phyloP scores from a whole-genome alignment of 2,797 vertebrate species.

The Macroramphosus scolopax region DNA sequence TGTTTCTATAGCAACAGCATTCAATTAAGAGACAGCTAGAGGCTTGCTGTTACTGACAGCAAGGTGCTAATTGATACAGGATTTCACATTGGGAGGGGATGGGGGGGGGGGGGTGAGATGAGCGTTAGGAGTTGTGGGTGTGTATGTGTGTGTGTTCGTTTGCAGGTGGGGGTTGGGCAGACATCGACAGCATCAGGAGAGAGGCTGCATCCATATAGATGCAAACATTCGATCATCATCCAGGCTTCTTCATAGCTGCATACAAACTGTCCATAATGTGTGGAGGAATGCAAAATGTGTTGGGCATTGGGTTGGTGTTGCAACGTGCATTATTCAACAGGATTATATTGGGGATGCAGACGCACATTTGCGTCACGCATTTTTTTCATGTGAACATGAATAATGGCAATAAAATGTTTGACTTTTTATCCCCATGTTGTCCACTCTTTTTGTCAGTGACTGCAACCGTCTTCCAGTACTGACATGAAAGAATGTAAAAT shows the following conservation, averaged over 20 bases:
- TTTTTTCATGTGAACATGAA: neutral
- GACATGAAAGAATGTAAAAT: conserved; percentile 4
- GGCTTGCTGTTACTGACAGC: conserved; percentile 48
- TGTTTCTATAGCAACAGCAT: conserved; percentile 70
- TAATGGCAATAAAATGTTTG: too few relatives aligned
- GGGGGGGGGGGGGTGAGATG: conserved; percentile 29
- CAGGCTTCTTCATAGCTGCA: neutral
- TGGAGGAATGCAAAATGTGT: neutral
- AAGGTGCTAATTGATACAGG: conserved; percentile 73
- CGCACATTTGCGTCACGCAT: neutral
- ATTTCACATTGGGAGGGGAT: conserved; percentile 44
- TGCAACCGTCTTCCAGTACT: conserved; percentile 15
- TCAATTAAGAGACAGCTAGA: conserved; percentile 55
- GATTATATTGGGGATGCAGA: neutral
- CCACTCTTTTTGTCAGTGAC: neutral
- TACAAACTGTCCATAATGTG: neutral
- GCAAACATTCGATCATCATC: neutral
- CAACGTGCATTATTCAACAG: neutral
- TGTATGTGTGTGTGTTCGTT: neutral
- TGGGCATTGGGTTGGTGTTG: neutral
- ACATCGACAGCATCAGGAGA: conserved; percentile 13
- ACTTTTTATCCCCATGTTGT: too few relatives aligned
- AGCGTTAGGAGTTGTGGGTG: conserved; percentile 12
- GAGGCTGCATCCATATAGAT: conserved; percentile 9
- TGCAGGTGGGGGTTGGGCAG: neutral